Base-by-base conservation (phyloP, 2,797 vertebrate genomes). In the Sternarchorhynchus goeldii region DNA sequence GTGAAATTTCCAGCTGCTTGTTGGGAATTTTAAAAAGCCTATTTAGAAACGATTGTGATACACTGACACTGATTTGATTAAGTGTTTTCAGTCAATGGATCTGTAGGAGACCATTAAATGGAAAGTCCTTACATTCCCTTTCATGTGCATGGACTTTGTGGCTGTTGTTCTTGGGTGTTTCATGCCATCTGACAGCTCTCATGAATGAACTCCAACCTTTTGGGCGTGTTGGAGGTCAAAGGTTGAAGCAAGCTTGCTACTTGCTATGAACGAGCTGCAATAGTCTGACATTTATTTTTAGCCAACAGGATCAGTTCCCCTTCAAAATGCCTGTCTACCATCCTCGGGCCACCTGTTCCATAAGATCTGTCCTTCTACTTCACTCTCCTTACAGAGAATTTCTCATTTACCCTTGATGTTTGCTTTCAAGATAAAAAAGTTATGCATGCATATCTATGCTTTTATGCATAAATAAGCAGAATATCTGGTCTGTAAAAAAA, bases 241-340 rank as follows among this genome's bases (percentile, higher is more conserved):
- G 90, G 84, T 90, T 77, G 86, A 78, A 81, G 64, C 69, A 5
- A 78, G 73, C 81, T 78, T 65, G 78, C 86, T 89, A 88, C 88
- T 86, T 88, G 88, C 82, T 72, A 72, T 64, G 84, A 79, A 84
- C 81, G 77, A 86, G 83, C 83, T 84, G 87, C 81, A 73, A 65
- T 74, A 73, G 76, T 86, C 83, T 85, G 58, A 73, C 62, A 60
- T 85, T 87, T 95, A 95, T 95, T 96, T 95, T 94, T 94, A 95
- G 94, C 83, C 17, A 82, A 67, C 82, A 65, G 87, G 87, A 89
- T 93, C 92, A 41, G 60, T 90, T 96, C 94, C 89, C 91, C 82
- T 81, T 90, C 82, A 83, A 85, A 90, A 86, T 78, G 86, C 80
- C 83, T 77, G 29, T 76, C 12, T 80, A 86, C 21, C 86, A 82